Evolutionary conservation across 2,113 vertebrate species (phyloP).

Genomic region (Scortum barcoo): DNA sequence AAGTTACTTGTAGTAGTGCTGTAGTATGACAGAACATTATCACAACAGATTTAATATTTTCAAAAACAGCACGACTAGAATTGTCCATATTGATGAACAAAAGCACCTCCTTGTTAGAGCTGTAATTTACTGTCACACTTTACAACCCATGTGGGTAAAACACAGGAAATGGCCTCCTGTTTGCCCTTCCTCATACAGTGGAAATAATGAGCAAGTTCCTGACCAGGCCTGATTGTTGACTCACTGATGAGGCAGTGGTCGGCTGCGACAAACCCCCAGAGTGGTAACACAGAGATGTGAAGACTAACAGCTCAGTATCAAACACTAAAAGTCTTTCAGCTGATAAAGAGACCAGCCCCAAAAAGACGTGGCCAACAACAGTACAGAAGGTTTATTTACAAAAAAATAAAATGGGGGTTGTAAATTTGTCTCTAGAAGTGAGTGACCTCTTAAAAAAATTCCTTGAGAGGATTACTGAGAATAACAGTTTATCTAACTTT

Average conservation of each 20-base stretch:
- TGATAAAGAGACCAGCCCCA: neutral
- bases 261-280: neutral
- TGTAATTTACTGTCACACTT: constrained; percentile 14
- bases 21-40: neutral
- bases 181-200: constrained; percentile 33
- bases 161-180: constrained; percentile 53
- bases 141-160: neutral
- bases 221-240: constrained; percentile 50
- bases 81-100: neutral
- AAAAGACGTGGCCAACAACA: neutral
- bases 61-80: neutral
- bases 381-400: neutral
- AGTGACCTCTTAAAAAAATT: constrained; percentile 8
- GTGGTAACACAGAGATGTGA: constrained; percentile 50
- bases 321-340: constrained; percentile 34
- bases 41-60: neutral
- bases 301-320: constrained; percentile 45
- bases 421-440: neutral
- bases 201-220: constrained; percentile 52
- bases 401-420: neutral
- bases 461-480: constrained; percentile 29
- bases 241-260: constrained; percentile 37
- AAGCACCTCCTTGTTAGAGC: constrained; percentile 16
- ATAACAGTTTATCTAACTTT: constrained; percentile 22
- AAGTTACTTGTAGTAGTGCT: neutral